A percentile compares a stretch with the other conserved stretches of the same genome.
Conservation (phyloP, 2,888 invertebrate species). For the Arrhopalites spinosus region DNA sequence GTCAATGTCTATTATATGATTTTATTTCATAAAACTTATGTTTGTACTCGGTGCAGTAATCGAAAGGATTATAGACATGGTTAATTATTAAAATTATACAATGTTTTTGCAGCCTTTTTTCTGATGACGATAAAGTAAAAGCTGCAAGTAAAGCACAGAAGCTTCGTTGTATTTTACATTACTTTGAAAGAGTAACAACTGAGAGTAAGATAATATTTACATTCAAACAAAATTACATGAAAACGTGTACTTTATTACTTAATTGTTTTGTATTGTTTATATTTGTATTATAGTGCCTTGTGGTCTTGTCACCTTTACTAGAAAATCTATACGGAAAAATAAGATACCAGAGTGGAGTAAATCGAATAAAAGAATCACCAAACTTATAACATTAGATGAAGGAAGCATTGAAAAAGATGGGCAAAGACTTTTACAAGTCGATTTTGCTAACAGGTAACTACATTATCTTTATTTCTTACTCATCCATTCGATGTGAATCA, state of each 20-base stretch:
- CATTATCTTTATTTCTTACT: conserved; percentile 62
- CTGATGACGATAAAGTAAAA: background rate
- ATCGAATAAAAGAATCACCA: conserved; percentile 57
- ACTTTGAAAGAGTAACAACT: conserved; percentile 47
- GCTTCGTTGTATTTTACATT: conserved; percentile 52
- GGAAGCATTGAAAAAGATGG: conserved; percentile 87
- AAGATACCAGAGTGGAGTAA: conserved; percentile 58
- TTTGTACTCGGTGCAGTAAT: too few species aligned
- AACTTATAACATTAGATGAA: conserved; percentile 59
- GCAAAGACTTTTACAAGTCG: conserved; percentile 81
- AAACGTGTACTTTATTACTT: too few species aligned
- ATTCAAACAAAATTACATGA: background rate
- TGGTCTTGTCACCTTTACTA: conserved; percentile 62
- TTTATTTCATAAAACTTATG: too few species aligned
- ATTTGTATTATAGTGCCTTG: conserved; percentile 59
- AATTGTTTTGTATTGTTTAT: too few species aligned
- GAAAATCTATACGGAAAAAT: conserved; percentile 58
- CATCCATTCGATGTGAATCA: background rate
- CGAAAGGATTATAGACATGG: too few species aligned
- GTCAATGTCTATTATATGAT: background rate
- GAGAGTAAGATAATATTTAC: conserved; percentile 41
- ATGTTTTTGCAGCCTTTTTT: background rate
- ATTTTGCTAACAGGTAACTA: conserved; percentile 81
- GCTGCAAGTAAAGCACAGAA: conserved; percentile 47
- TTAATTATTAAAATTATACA: background rate